phyloP scores from a whole-genome alignment of 2,888 invertebrate genomes.

The Cistogaster globosa region DNA sequence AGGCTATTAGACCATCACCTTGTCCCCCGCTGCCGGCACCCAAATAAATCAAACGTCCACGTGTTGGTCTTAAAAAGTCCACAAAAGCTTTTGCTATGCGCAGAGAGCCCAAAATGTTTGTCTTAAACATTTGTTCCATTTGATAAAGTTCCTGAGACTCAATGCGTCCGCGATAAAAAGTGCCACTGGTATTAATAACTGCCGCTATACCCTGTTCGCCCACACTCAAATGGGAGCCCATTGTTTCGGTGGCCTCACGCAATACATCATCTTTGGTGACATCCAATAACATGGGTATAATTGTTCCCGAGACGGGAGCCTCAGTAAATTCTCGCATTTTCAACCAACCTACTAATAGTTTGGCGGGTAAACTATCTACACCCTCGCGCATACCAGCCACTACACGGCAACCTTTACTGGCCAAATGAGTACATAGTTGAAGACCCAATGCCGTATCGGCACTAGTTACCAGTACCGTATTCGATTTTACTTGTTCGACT shows the following conservation, averaged over 20 bases:
- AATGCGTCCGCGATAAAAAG: conserved; percentile 88
- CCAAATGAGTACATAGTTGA: conserved; percentile 89
- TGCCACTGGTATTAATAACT: conserved; percentile 92
- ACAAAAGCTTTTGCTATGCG: conserved; percentile 90
- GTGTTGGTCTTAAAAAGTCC: conserved; percentile 86
- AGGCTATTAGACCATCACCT: conserved; percentile 84
- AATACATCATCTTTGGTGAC: conserved; percentile 91
- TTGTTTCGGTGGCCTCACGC: conserved; percentile 90
- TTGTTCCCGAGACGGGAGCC: conserved; percentile 83
- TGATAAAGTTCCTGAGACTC: conserved; percentile 86
- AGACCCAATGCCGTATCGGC: conserved; percentile 91
- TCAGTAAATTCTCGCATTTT: conserved; percentile 85
- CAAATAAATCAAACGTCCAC: conserved; percentile 88
- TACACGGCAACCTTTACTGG: conserved; percentile 89
- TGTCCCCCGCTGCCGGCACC: conserved; percentile 82
- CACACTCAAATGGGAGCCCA: conserved; percentile 91
- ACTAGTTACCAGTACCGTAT: conserved; percentile 90
- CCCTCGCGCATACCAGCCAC: conserved; percentile 88
- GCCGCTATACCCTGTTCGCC: conserved; percentile 92
- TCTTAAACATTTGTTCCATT: conserved; percentile 88
- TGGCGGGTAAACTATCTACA: conserved; percentile 85
- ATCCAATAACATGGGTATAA: conserved; percentile 89
- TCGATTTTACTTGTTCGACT: conserved; percentile 82
- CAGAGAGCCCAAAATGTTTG: conserved; percentile 88
- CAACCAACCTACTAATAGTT: conserved; percentile 86